Evolutionary conservation across 2,888 invertebrate genomes (phyloP), one percentile per base, ranked within the genome.

Genomic region (Mythimna pallens): DNA sequence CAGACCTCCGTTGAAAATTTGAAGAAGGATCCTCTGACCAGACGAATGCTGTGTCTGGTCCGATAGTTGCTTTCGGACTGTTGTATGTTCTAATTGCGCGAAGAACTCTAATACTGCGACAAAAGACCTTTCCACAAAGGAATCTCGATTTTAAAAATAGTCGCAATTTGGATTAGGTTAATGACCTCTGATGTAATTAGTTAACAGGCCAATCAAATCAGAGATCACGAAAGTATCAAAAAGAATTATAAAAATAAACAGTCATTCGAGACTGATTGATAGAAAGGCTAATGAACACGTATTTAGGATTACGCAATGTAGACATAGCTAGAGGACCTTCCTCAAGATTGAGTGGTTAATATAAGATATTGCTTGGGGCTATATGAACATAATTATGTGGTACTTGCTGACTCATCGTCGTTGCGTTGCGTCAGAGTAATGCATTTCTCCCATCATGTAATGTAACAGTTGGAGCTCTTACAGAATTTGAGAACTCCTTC

Each of bases 371-470:
- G 73, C 82, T 55, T 4, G 52, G 8, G 58, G 73, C 62, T 43
- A 0, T 12, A n/a, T 30, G 36, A 1, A 3, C 43, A 54, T 68
- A 50, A 34, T 63, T 47, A 43, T 43, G 52, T 57, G 55, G 52
- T n/a, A 34, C n/a, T 66, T 34, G 64, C 79, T 61, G 52, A 74
- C 59, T 82, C 83, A 83, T 59, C 80, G 57, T 12, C 34, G 34
- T 81, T 83, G 62, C 69, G 66, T 81, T 83, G 62, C 69, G 66
- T 73, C 80, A 78, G 20, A n/a, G 40, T 57, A 34, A 59, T 55
- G 65, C 80, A 83, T 81, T 81, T 81, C 81, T 70, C 80, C 68
- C 74, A 58, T 17, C 52, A 52, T 54, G 61, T 78, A 70, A 54
- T 59, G 64, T 69, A 76, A 54, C 30, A 50, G 34, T 73, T 30